Evolutionary conservation across 2,888 invertebrate species (phyloP), one percentile per base, ranked within the genome.

Genomic region (Rhimphoctona megacephalus): DNA sequence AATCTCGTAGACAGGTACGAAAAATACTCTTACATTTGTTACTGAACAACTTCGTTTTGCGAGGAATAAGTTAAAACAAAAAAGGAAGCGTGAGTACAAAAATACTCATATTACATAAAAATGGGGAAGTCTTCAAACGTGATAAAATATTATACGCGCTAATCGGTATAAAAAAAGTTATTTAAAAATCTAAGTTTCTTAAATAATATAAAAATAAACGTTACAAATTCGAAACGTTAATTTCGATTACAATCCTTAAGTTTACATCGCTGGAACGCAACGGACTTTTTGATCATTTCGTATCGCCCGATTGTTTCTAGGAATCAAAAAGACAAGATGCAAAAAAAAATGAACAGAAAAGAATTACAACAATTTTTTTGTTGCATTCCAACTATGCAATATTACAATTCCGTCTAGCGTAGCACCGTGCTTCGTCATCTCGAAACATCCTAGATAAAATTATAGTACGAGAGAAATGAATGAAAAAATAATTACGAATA

Each of bases 1-100:
- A 66, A 70, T 81, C 74, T 84, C 84, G 84, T 84, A 86, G 84
- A 81, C 86, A 86, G 86, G 86, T 86, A 86, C 84, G 83, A 86
- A 70, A 36, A 81, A 86, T 86, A 83, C 83, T 83, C 80, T 86
- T 67, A 57, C 73, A 22, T 36, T 76, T 54, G 61, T 79, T 79
- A 57, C 46, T 64, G 33, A 81, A 67, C 30, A 43, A 54, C 69
- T 70, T 81, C 57, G 61, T 81, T 67, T 57, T 52, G 73, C 84
- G 83, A 84, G 81, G 46, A 86, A 78, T 84, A 81, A 86, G 78
- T 86, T 84, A 64, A 73, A 64, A 81, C 64, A 46, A 61, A 49
- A 72, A 72, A 52, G 3, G 73, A 72, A 64, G 39, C 9, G 70
- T 17, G 43, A 54, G 30, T 64, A 70, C 19, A 19, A 49, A n/a